Evolutionary conservation across 2,888 invertebrate genomes (phyloP).

Genomic region (Drosophila algonquin): DNA sequence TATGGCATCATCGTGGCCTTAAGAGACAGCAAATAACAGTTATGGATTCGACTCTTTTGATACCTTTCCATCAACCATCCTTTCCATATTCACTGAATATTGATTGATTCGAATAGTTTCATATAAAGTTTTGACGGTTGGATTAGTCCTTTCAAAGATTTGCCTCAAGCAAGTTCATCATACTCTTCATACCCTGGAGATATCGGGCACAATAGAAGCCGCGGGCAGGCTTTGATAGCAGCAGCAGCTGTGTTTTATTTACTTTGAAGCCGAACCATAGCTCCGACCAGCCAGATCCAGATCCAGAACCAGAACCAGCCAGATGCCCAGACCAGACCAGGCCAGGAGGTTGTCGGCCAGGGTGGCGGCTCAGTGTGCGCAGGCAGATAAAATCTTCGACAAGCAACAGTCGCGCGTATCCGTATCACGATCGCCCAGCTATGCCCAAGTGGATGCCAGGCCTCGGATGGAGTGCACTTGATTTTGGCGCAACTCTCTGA

Average conservation of each 20-base stretch:
- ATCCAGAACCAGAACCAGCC: no score
- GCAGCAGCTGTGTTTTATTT: constrained; percentile 43
- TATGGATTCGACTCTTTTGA: not conserved
- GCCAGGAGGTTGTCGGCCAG: not conserved
- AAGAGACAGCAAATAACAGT: not conserved
- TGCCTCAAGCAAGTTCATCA: constrained; percentile 21
- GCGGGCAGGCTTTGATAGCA: constrained; percentile 30
- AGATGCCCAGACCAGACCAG: not conserved
- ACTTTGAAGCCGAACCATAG: constrained; percentile 10
- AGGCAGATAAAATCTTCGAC: constrained; percentile 69
- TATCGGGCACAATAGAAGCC: constrained; percentile 36
- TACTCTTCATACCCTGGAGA: constrained; percentile 27
- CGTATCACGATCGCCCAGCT: constrained; percentile 44
- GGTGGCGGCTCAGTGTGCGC: constrained; percentile 42
- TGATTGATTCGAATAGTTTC: no score
- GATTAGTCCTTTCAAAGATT: no score
- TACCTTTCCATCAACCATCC: constrained; percentile 4
- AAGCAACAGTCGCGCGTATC: constrained; percentile 42
- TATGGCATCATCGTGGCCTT: constrained; percentile 59
- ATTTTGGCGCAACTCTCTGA: constrained; percentile 20
- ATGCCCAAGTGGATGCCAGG: constrained; percentile 14
- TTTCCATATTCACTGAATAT: no score
- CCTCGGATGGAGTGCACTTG: constrained; percentile 18
- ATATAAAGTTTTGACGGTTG: no score
- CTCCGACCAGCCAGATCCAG: no score